Percentiles rank a stretch among this genome's conserved stretches.
Conservation (phyloP, 2,888 invertebrate species). For the Scaptodrosophila latifasciaeformis region DNA sequence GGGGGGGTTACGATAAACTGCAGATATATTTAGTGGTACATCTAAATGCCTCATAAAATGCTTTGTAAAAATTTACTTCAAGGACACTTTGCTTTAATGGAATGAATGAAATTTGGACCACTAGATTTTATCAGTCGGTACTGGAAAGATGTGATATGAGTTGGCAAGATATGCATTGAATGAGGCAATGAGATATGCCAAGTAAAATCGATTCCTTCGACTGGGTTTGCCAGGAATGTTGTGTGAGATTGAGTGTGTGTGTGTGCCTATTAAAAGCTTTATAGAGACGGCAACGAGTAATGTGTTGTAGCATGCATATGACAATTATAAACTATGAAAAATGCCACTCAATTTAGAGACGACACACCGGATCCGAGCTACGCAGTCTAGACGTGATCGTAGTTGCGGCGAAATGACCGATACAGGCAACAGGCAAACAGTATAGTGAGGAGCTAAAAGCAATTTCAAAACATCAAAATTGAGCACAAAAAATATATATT, state of each 20-base stretch:
- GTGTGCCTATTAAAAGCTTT: conserved; percentile 22
- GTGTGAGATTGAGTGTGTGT: conserved; percentile 8
- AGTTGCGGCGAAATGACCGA: conserved; percentile 93
- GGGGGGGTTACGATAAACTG: no score
- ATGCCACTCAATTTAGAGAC: conserved; percentile 43
- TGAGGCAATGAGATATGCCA: no score
- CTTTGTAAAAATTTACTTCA: conserved; percentile 23
- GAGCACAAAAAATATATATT: no score
- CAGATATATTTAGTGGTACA: no score
- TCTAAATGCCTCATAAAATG: conserved; percentile 13
- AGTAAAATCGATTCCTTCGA: no score
- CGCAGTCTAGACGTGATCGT: conserved; percentile 85
- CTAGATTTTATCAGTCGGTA: no score
- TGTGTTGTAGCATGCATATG: conserved; percentile 37
- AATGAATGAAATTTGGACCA: conserved; percentile 1
- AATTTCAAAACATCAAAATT: conserved; percentile 31
- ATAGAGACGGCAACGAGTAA: conserved; percentile 41
- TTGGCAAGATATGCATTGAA: no score
- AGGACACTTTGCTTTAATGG: conserved; percentile 39
- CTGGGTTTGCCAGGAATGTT: no score
- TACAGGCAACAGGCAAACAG: conserved; percentile 95
- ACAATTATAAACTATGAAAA: conserved; percentile 46
- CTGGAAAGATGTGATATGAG: no score
- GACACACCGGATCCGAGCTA: conserved; percentile 62
- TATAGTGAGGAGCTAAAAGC: conserved; percentile 92